Evolutionary conservation across 1,140 invertebrate genomes (phyloP).

Genomic region (Platyscapa corneri): DNA sequence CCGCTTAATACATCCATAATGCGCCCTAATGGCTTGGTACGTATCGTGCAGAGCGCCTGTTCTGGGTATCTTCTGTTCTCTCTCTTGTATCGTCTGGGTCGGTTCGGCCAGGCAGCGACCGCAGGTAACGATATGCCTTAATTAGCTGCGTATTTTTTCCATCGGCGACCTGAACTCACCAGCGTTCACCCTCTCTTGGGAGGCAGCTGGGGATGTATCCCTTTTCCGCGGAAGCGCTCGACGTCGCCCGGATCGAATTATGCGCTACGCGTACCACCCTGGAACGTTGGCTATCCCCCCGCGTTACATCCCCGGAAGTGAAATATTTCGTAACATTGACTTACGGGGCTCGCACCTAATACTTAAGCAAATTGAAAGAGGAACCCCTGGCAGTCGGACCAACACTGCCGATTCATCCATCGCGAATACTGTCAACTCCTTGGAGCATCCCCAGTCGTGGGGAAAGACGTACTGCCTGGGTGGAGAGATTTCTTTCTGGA

Average conservation of each 20-base stretch:
- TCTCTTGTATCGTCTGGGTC: neutral
- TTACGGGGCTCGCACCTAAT: too few relatives aligned
- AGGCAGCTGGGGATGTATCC: neutral
- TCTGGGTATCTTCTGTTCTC: neutral
- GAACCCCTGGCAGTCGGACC: neutral
- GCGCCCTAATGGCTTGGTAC: neutral
- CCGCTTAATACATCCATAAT: constrained; percentile 14
- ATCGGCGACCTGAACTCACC: neutral
- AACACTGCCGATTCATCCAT: neutral
- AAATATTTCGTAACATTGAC: neutral
- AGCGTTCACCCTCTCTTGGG: neutral
- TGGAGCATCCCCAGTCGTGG: neutral
- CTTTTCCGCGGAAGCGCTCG: too few relatives aligned
- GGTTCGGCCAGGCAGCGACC: neutral
- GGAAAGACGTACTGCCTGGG: neutral
- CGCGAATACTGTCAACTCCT: neutral
- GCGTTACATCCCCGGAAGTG: too few relatives aligned
- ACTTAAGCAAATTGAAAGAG: too few relatives aligned
- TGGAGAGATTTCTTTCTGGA: neutral
- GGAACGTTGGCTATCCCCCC: too few relatives aligned
- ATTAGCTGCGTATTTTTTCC: constrained; percentile 42
- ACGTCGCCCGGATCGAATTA: neutral
- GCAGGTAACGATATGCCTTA: constrained; percentile 41
- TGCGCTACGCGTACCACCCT: neutral
- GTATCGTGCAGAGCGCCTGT: neutral